Evolutionary conservation across 2,797 vertebrate genomes (phyloP), one percentile per base, ranked within the genome.

Genomic region (Rhynchotus rufescens): DNA sequence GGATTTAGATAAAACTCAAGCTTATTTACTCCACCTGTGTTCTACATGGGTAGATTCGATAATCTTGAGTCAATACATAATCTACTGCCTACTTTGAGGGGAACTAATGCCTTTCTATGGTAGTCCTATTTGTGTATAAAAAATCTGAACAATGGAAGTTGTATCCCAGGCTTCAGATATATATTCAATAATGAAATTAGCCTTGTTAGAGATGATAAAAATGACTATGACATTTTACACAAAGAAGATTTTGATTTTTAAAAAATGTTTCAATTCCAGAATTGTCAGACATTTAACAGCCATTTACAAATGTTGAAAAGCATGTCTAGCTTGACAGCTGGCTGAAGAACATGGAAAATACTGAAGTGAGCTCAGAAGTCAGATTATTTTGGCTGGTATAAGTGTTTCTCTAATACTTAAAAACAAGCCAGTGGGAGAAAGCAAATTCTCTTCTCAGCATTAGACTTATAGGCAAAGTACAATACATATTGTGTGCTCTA

Each of bases 381-480:
- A 74, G 85, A 86, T 88, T 71, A 56, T 82, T 95, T 91, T 96
- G 87, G 80, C 83, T 61, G 57, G 28, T n/a, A 6, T 40, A 23
- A 16, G 4, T 89, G 75, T 88, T 94, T 94, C 84, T 92, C 71
- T 86, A 87, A 67, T 82, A 85, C 65, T 66, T 67, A 54, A 74
- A 91, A 89, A 68, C 40, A 75, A 92, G 83, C 57, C 52, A 93
- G 36, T 42, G 52, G 40, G 12, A 84, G 73, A 73, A 94, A 92
- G 75, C 12, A 59, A 88, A 68, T 57, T 89, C 59, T 86, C 59
- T 32, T 54, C 49, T 82, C 49, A 86, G 42, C 45, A 9, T 79
- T 73, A 73, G 67, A 16, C 66, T 73, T 75, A 15, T 38, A 90
- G 64, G 44, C 49, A 88, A 44, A 84, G 32, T 47, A 21, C 25